phyloP scores from a whole-genome alignment of 2,888 invertebrate genomes.

The Drosophila barbarae region DNA sequence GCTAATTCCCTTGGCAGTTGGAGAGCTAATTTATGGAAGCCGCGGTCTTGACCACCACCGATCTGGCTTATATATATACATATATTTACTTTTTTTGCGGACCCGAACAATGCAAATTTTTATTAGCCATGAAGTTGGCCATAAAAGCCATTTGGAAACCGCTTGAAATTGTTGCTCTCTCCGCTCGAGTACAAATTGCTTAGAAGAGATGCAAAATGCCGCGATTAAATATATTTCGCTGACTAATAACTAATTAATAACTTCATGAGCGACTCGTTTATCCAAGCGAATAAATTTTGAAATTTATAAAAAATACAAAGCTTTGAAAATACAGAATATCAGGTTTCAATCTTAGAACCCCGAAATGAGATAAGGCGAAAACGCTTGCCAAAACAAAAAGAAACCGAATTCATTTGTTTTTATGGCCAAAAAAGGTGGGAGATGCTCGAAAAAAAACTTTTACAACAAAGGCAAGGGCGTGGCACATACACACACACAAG shows the following conservation, averaged over 20 bases:
- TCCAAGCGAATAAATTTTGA: conserved; percentile 8
- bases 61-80: conserved; percentile 27
- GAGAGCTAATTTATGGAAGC: conserved; percentile 35
- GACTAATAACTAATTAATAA: conserved; percentile 48
- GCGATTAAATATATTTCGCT: conserved; percentile 47
- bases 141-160: conserved; percentile 40
- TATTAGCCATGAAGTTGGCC: conserved; percentile 51
- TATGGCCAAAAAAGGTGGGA: conserved; percentile 65
- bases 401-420: conserved; percentile 54
- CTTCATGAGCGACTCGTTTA: conserved; percentile 56
- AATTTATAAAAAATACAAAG: conserved; percentile 13
- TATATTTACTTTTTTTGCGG: not conserved
- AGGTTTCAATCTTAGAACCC: conserved; percentile 35
- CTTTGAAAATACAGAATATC: conserved; percentile 44
- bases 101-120: conserved; percentile 41
- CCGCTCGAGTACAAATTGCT: conserved; percentile 36
- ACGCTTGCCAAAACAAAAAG: conserved; percentile 38
- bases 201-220: conserved; percentile 53
- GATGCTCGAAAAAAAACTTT: conserved; percentile 36
- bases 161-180: conserved; percentile 34
- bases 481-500: conserved; percentile 33
- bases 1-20: conserved; percentile 46
- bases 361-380: conserved; percentile 10
- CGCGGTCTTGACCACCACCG: conserved; percentile 18
- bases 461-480: conserved; percentile 51